Conservation (phyloP, 2,888 invertebrate species). For the Agonopterix arenella region DNA sequence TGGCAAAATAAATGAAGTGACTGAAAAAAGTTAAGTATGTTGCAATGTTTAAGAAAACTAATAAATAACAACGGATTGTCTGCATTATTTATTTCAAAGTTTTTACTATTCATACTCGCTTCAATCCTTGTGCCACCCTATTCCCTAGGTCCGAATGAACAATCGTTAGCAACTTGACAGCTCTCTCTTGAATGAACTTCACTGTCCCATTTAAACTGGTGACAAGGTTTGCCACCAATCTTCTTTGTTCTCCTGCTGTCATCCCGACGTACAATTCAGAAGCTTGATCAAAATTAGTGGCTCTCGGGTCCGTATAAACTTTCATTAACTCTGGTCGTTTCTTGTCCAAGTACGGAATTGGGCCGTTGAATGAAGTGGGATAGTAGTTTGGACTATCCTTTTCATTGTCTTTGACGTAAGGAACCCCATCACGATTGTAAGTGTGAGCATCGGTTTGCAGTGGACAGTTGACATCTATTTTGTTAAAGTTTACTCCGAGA, state of each 20-base stretch:
- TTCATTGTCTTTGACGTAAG: conserved; percentile 86
- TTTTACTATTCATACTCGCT: too few species aligned
- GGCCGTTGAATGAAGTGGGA: conserved; percentile 95
- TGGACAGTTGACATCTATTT: conserved; percentile 96
- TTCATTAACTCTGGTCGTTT: conserved; percentile 70
- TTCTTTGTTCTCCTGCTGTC: conserved; percentile 82
- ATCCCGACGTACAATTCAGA: conserved; percentile 86
- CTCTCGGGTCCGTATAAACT: conserved; percentile 80
- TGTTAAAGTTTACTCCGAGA: conserved; percentile 93
- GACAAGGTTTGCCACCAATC: conserved; percentile 88
- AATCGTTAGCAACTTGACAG: conserved; percentile 84
- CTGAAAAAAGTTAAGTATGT: too few species aligned
- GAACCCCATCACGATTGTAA: conserved; percentile 92
- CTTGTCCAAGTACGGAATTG: conserved; percentile 79
- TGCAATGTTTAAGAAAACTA: too few species aligned
- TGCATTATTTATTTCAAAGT: too few species aligned
- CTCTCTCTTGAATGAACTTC: conserved; percentile 87
- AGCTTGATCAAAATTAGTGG: conserved; percentile 92
- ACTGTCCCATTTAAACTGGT: conserved; percentile 84
- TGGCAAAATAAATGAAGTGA: too few species aligned
- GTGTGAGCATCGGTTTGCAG: conserved; percentile 78
- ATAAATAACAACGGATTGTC: too few species aligned
- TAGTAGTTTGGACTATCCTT: conserved; percentile 94
- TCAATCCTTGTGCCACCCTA: conserved; percentile 75
- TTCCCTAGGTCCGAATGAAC: conserved; percentile 84